These are phyloP conservation scores for Sycophila sp. DNA, from an alignment of 1,140 invertebrate species.

Conservation along the genomic window DNA sequence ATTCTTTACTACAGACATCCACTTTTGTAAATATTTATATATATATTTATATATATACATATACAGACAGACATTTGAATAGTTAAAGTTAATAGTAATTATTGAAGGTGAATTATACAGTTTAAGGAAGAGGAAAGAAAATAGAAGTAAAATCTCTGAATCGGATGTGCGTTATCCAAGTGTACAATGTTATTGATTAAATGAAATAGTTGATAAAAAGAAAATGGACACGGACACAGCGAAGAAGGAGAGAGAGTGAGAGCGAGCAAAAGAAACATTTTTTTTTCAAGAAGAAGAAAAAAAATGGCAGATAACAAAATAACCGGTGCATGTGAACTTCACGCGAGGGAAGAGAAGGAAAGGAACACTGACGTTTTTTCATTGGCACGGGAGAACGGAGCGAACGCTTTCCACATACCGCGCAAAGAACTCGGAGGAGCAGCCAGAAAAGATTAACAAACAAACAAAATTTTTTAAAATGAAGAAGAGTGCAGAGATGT, in stretches of 20 bases:
- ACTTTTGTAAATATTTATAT: constrained; percentile 45
- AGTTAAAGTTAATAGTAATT: constrained; percentile 39
- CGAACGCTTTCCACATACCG: no score
- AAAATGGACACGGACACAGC: constrained; percentile 8
- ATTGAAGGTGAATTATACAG: constrained; percentile 36
- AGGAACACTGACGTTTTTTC: neutral
- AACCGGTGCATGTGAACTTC: neutral
- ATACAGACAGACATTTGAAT: constrained; percentile 39
- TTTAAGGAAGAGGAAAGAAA: constrained; percentile 22
- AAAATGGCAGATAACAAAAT: no score
- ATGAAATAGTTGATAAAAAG: constrained; percentile 26
- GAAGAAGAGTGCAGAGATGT: constrained; percentile 7
- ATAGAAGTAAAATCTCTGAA: constrained; percentile 29
- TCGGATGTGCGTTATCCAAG: constrained; percentile 28
- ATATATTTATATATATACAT: constrained; percentile 34
- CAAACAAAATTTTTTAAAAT: constrained; percentile 11
- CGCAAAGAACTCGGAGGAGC: neutral
- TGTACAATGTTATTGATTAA: constrained; percentile 26
- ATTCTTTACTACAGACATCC: constrained; percentile 51
- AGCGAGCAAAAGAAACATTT: no score
- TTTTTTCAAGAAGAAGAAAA: no score
- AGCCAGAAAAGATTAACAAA: neutral
- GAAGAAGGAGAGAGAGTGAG: neutral
- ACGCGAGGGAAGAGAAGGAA: neutral
- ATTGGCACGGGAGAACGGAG: neutral